Evolutionary conservation across 2,113 vertebrate genomes (phyloP).

Genomic region (Cariama cristata): DNA sequence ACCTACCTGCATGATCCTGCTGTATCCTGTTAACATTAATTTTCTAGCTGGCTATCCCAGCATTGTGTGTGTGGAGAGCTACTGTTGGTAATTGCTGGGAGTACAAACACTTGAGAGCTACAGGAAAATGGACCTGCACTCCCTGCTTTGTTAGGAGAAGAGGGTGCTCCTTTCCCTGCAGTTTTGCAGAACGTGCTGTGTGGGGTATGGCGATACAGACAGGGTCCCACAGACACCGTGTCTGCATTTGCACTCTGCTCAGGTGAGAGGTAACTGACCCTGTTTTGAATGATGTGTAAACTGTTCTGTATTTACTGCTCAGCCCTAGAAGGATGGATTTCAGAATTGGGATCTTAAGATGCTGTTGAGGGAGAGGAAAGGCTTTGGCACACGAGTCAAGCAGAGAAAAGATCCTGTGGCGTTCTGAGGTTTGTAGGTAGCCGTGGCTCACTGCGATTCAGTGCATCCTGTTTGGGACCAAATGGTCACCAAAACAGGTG

Average conservation of each 20-base stretch:
- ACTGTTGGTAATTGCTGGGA: background rate
- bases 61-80: fast-evolving
- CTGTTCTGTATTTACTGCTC: no score
- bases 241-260: fast-evolving
- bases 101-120: background rate
- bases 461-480: background rate
- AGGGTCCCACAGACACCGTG: background rate
- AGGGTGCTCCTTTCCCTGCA: background rate
- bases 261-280: background rate
- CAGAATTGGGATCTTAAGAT: background rate
- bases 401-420: background rate
- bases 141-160: background rate
- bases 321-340: no score
- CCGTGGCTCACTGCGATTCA: fast-evolving
- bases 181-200: fast-evolving
- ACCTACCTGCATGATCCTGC: background rate
- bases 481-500: fast-evolving
- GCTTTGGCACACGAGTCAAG: background rate
- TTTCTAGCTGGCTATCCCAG: background rate
- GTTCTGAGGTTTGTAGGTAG: background rate
- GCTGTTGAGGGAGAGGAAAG: background rate
- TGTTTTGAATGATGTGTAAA: background rate
- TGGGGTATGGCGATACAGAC: fast-evolving
- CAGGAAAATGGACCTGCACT: fast-evolving
- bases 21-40: fast-evolving